A percentile compares a stretch with the other conserved stretches of the same genome.
Evolutionary conservation across 1,140 invertebrate species (phyloP).

Genomic region (Formica exsecta): DNA sequence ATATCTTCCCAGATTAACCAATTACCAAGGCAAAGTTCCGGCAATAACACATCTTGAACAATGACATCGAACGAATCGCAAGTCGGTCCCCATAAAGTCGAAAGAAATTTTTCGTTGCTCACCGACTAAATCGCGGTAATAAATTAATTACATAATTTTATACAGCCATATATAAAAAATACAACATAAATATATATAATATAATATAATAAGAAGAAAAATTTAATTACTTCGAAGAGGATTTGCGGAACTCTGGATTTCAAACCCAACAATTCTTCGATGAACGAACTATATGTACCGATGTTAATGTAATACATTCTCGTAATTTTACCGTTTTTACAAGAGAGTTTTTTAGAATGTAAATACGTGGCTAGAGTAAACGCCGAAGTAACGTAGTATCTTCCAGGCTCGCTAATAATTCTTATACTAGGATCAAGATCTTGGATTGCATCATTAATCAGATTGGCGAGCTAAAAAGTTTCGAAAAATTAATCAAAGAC

Average conservation of each 20-base stretch:
- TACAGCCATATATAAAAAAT: background rate
- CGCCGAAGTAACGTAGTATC: slow-evolving; percentile 90
- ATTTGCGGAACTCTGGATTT: slow-evolving; percentile 71
- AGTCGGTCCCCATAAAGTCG: slow-evolving; percentile 89
- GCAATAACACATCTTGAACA: slow-evolving; percentile 85
- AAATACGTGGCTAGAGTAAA: slow-evolving; percentile 89
- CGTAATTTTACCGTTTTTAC: slow-evolving; percentile 71
- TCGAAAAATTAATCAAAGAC: slow-evolving; percentile 11
- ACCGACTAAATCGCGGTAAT: slow-evolving; percentile 28
- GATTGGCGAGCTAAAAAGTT: slow-evolving; percentile 85
- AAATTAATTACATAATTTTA: slow-evolving; percentile 17
- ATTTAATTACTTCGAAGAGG: slow-evolving; percentile 82
- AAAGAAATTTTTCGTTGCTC: slow-evolving; percentile 76
- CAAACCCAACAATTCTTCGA: slow-evolving; percentile 80
- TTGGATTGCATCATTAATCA: slow-evolving; percentile 88
- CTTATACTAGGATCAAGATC: slow-evolving; percentile 89
- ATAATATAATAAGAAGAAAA: background rate
- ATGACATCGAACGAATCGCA: slow-evolving; percentile 90
- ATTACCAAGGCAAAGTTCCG: slow-evolving; percentile 87
- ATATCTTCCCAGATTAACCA: slow-evolving; percentile 88
- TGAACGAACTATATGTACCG: slow-evolving; percentile 91
- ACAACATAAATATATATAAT: background rate
- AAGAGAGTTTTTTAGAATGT: slow-evolving; percentile 88
- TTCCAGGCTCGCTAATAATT: slow-evolving; percentile 92
- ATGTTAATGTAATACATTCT: slow-evolving; percentile 91